These are phyloP conservation scores for Eurosta solidaginis DNA, from an alignment of 1,140 invertebrate genomes.

Conservation along the genomic window DNA sequence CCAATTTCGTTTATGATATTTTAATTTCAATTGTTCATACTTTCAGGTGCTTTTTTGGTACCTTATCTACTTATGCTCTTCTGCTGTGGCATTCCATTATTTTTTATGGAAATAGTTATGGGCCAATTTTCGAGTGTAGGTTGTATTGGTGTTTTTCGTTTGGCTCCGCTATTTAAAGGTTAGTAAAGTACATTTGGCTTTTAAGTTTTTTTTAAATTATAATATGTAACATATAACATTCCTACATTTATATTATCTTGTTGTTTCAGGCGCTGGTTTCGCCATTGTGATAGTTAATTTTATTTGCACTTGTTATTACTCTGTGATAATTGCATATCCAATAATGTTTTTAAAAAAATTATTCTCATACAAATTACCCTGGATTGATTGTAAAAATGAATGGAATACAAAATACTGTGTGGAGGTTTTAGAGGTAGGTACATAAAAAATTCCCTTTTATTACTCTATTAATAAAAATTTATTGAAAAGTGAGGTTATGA, in stretches of 20 bases:
- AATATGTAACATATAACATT: not conserved
- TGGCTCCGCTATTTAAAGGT: slow-evolving; percentile 89
- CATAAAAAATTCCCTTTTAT: not conserved
- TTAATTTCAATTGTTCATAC: not conserved
- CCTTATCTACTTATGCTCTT: slow-evolving; percentile 77
- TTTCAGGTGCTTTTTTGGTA: slow-evolving; percentile 74
- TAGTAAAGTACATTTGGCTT: slow-evolving; percentile 37
- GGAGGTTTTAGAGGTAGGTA: slow-evolving; percentile 50
- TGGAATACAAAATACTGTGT: slow-evolving; percentile 85
- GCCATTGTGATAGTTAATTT: slow-evolving; percentile 85
- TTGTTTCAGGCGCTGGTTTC: slow-evolving; percentile 74
- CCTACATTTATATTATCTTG: not conserved
- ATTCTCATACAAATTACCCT: slow-evolving; percentile 74
- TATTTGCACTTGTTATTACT: slow-evolving; percentile 91
- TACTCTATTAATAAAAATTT: too few species aligned
- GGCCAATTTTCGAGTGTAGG: slow-evolving; percentile 85
- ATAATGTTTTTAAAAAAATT: slow-evolving; percentile 82
- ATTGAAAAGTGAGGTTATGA: too few species aligned
- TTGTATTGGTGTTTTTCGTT: slow-evolving; percentile 76
- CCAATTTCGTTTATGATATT: not conserved
- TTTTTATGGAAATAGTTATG: slow-evolving; percentile 86
- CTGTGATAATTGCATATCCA: slow-evolving; percentile 90
- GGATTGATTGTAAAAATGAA: slow-evolving; percentile 82
- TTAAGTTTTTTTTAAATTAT: not conserved
- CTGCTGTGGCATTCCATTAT: slow-evolving; percentile 83